phyloP scores from a whole-genome alignment of 2,797 vertebrate genomes.

The Microchirus variegatus region DNA sequence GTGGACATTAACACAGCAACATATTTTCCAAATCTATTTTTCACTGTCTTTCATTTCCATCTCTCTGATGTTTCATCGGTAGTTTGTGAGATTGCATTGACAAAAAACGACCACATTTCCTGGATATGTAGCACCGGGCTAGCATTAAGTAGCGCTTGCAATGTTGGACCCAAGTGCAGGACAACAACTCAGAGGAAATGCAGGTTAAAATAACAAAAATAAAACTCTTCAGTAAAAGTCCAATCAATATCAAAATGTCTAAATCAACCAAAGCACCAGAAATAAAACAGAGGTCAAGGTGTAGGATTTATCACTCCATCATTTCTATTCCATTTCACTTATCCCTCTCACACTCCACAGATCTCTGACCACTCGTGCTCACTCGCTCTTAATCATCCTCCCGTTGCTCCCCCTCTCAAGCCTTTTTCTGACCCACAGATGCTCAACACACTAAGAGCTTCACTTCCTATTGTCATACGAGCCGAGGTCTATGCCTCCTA shows the following conservation, averaged over 20 bases:
- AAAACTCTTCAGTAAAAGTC: no score
- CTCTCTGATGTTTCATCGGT: constrained; percentile 28
- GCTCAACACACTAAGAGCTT: constrained; percentile 43
- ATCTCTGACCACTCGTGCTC: constrained; percentile 31
- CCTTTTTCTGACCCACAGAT: constrained; percentile 39
- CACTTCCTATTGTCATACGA: not conserved
- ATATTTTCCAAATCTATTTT: constrained; percentile 3
- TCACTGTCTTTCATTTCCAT: not conserved
- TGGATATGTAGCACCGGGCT: no score
- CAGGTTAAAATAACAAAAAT: no score
- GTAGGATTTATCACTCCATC: constrained; percentile 36
- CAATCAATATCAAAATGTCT: no score
- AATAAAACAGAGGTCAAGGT: no score
- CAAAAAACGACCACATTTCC: no score
- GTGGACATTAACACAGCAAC: constrained; percentile 31
- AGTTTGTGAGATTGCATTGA: not conserved
- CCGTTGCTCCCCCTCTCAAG: constrained; percentile 34
- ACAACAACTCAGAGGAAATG: no score
- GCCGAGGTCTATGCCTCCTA: no score
- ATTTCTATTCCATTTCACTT: constrained; percentile 39
- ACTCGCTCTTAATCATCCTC: constrained; percentile 51
- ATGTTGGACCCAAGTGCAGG: no score
- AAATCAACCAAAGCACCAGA: no score
- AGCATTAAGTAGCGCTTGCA: no score
- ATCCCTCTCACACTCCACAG: constrained; percentile 55